Percentiles rank a stretch among this genome's conserved stretches.
These are phyloP conservation scores for Sepiola atlantica DNA, from an alignment of 2,888 invertebrate species.

Conservation along the genomic window DNA sequence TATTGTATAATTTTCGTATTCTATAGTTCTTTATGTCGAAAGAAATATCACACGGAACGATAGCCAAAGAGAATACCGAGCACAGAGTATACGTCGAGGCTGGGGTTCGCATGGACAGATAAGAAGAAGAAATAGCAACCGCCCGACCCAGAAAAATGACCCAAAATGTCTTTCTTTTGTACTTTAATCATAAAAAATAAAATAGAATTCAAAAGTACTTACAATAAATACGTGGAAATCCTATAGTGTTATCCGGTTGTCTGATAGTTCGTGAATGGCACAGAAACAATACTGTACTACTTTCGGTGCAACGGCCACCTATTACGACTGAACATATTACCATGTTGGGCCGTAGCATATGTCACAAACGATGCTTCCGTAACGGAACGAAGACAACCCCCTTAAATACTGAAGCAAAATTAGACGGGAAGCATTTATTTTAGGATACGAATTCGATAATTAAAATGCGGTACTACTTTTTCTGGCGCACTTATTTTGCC, in stretches of 20 bases:
- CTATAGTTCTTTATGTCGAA: not conserved
- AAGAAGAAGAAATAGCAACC: not conserved
- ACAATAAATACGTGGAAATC: not conserved
- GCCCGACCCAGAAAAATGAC: not conserved
- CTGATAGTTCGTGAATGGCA: not conserved
- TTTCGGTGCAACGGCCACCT: not conserved
- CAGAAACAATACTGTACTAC: not conserved
- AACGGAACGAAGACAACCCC: not conserved
- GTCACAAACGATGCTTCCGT: not conserved
- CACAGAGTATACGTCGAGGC: not conserved
- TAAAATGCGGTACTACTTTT: not conserved
- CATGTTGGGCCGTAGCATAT: not conserved
- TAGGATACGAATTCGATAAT: not conserved
- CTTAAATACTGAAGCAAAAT: not conserved
- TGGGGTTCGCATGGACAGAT: not conserved
- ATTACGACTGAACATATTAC: conserved; percentile 8
- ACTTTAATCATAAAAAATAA: no score
- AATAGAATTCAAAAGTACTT: not conserved
- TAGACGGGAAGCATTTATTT: not conserved
- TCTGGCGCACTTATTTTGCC: not conserved
- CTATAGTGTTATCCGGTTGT: not conserved
- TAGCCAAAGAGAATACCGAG: not conserved
- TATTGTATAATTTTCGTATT: not conserved
- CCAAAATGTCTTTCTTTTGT: not conserved
- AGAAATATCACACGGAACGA: not conserved